Evolutionary conservation across 2,113 vertebrate species (phyloP), one percentile per base, ranked within the genome.

Genomic region (Dasyornis broadbenti): DNA sequence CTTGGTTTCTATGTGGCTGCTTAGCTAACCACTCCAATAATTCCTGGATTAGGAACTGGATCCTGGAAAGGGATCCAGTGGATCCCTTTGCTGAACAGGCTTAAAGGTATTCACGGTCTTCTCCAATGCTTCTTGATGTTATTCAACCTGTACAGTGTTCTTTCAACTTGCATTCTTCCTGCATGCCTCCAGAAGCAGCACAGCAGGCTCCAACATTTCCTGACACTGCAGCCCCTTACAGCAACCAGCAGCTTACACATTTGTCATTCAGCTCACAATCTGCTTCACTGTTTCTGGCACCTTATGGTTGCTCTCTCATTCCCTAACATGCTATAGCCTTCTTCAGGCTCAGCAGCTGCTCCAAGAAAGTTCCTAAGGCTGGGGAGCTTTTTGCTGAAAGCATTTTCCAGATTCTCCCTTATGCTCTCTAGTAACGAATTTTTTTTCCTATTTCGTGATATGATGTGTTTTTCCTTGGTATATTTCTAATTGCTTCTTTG

Each of bases 231-330:
- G 76, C 86, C 90, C 72, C 92, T 96, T 94, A 93, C 93, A 93
- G 93, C 85, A 94, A 71, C 76, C 64, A 92, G 80, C 71, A 86
- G 83, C 84, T 96, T 90, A 94, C 64, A 73, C 95, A 82, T 96
- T 95, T 93, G 76, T 92, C 92, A 94, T 89, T 94, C 92, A 86
- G 42, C 85, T 96, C 92, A 86, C 92, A 95, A 91, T 90, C 94
- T 96, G 92, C 53, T 86, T 90, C 75, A 15, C 75, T 83, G 35
- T 82, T 91, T 88, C 94, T 96, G 90, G 90, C 93, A 90, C 79
- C 89, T 92, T 86, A 69, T 2, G 1, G 37, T 91, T 78, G 72
- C 80, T 94, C 91, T 94, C 61, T 92, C 91, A 52, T 87, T 95
- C 65, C 73, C 73, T 92, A 82, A 59, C 60, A 81, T n/a, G 59